Evolutionary conservation across 35 echinoderm and acorn worm species (phyloP).

Genomic region (Nesometra sesokonis): DNA sequence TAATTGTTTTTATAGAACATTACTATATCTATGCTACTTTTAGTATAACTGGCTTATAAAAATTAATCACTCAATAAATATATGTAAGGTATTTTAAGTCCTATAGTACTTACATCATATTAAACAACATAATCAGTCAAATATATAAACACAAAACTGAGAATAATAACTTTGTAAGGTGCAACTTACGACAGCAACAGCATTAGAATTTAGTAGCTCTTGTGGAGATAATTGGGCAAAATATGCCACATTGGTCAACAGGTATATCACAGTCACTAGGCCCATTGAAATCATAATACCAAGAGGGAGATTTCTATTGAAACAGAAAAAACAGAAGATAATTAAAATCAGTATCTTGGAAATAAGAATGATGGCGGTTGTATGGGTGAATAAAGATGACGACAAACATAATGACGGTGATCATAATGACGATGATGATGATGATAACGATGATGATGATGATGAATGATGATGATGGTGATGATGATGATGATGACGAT

Average conservation of each 20-base stretch:
- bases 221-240: constrained; percentile 32
- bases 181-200: constrained; percentile 34
- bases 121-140: too few species aligned
- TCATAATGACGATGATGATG: neutral
- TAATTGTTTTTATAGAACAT: too few species aligned
- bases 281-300: constrained; percentile 15
- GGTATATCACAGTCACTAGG: constrained; percentile 29
- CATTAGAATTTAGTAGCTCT: constrained; percentile 29
- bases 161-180: neutral
- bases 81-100: too few species aligned
- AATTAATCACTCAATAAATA: too few species aligned
- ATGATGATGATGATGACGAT: too few species aligned
- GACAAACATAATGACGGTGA: too few species aligned
- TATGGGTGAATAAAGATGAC: neutral
- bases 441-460: neutral
- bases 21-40: too few species aligned
- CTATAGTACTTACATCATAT: too few species aligned
- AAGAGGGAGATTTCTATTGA: constrained; percentile 14
- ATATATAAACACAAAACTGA: too few species aligned
- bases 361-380: neutral
- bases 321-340: neutral
- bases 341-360: neutral
- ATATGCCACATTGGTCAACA: constrained; percentile 45
- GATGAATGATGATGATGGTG: neutral
- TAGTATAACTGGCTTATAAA: too few species aligned